Conservation (phyloP, 2,888 invertebrate genomes). For the Dryadula phaetusa region DNA sequence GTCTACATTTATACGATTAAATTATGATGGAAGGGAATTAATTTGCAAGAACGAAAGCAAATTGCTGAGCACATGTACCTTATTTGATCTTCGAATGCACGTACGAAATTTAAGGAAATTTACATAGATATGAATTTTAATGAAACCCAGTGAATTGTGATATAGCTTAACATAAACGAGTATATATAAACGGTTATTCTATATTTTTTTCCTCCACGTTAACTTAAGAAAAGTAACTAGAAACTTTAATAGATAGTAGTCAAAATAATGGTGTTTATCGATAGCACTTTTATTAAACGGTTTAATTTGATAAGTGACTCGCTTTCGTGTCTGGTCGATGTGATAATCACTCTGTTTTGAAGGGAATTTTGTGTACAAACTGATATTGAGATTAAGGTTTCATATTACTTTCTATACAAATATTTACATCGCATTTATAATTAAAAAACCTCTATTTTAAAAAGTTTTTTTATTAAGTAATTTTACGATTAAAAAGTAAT, state of each 20-base stretch:
- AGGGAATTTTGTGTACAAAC: not conserved
- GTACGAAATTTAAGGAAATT: conserved; percentile 14
- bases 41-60: conserved; percentile 1
- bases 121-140: conserved; percentile 16
- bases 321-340: conserved; percentile 17
- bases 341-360: conserved; percentile 21
- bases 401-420: not conserved
- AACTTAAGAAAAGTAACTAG: not conserved
- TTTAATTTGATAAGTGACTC: conserved; percentile 29
- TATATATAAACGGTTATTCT: not conserved
- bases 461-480: too few species aligned
- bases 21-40: not conserved
- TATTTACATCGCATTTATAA: not conserved
- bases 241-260: not conserved
- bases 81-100: conserved; percentile 7
- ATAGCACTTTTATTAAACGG: conserved; percentile 12
- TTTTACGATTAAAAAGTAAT: too few species aligned
- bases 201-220: not conserved
- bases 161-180: not conserved
- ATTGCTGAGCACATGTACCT: conserved; percentile 7
- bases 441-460: too few species aligned
- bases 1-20: not conserved
- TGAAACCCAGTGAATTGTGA: conserved; percentile 6
- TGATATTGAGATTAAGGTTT: not conserved
- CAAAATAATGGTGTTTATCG: conserved; percentile 4